Evolutionary conservation across 2,113 vertebrate genomes (phyloP), one percentile per base, ranked within the genome.

Genomic region (Nipponia nippon): DNA sequence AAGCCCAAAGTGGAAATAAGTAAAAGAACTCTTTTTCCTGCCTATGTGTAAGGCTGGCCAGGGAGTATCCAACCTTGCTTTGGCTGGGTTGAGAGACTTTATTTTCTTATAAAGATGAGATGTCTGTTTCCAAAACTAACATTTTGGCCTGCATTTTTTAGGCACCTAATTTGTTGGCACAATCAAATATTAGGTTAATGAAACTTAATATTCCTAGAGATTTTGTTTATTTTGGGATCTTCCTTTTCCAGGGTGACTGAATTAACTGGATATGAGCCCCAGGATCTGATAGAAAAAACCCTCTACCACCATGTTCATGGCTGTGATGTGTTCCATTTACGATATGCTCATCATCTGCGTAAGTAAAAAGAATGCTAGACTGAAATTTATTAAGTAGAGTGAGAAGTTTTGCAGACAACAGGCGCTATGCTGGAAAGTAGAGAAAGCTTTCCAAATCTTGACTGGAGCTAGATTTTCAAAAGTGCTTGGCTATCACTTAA

Each of bases 211-310:
- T 55, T 87, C 73, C 38, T 50, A 10, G 61, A 69, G 8, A 32
- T 30, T 59, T 65, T 59, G 65, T 83, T 97, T 91, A 97, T 32
- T 44, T 42, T 47, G 27, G 40, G 49, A 29, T 83, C 53, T 93
- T 89, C 82, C 72, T 88, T 87, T 97, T 86, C 42, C 97, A 99
- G 99, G 96, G 99, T 99, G 96, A 99, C 99, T 2, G 99, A 99
- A 97, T 97, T 99, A 95, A 99, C 99, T 3, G 99, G 99, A 52
- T 99, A 99, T 4, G 99, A 99, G 94, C 99, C 99, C 4, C 99
- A 99, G 98, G 99, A 99, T 90, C 97, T 99, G 94, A 99, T 99
- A 36, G 99, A 99, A 96, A 99, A 99, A 98, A 99, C 99, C 1
- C 98, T 99, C 12, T 99, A 99, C 96, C 99, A 99, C 77, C 99